Evolutionary conservation across 64 coral and sea anemone genomes (phyloP).

Genomic region (Acropora yongei): DNA sequence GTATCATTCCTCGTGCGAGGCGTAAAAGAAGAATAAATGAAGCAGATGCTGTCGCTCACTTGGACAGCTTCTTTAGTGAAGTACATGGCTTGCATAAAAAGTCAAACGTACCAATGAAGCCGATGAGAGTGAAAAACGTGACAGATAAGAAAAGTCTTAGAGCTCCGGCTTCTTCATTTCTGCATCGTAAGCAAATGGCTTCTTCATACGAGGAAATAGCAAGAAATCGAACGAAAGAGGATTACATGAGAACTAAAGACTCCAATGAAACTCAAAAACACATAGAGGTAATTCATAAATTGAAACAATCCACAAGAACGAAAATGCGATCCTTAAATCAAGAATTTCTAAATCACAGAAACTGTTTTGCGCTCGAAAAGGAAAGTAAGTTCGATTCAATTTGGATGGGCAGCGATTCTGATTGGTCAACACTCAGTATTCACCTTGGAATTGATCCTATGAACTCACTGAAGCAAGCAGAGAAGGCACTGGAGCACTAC

Average conservation of each 20-base stretch:
- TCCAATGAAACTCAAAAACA: neutral
- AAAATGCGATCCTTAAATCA: neutral
- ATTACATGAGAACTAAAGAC: neutral
- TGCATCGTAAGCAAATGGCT: neutral
- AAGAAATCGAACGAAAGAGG: neutral
- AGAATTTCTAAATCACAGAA: conserved; percentile 24
- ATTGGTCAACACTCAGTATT: conserved; percentile 78
- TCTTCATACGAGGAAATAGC: neutral
- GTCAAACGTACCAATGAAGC: neutral
- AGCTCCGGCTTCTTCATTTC: neutral
- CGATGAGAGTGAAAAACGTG: neutral
- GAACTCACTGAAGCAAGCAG: conserved; percentile 64
- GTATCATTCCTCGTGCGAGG: neutral
- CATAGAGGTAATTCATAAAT: neutral
- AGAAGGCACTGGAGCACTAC: conserved; percentile 88
- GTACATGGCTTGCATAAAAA: conserved; percentile 2
- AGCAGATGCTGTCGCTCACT: conserved; percentile 43
- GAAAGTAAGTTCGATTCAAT: conserved; percentile 55
- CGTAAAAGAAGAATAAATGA: conserved; percentile 34
- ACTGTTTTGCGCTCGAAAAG: conserved; percentile 52
- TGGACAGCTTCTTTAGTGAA: conserved; percentile 62
- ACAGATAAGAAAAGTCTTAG: neutral
- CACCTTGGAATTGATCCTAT: conserved; percentile 78
- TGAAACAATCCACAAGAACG: neutral
- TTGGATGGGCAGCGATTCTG: conserved; percentile 87